Conservation (phyloP, 2,797 vertebrate species). For the Sebastes vulpes region DNA sequence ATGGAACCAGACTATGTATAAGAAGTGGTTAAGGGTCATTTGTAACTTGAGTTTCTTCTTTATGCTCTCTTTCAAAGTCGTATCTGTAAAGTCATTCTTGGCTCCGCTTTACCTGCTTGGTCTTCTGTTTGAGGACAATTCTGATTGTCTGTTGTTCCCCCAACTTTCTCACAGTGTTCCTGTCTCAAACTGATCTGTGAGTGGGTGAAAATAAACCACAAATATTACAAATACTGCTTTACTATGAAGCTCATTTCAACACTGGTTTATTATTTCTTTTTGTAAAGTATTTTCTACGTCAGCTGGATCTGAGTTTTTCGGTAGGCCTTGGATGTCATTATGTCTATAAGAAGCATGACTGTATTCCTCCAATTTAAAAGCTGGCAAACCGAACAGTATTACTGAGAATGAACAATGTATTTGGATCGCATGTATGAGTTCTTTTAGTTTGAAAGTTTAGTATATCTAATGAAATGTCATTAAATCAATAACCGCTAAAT, state of each 20-base stretch:
- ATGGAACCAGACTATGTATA: slow-evolving; percentile 6
- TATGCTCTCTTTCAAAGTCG: not conserved
- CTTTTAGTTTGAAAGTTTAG: slow-evolving; percentile 9
- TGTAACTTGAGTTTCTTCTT: slow-evolving; percentile 30
- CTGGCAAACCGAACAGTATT: slow-evolving; percentile 58
- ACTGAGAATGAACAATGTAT: slow-evolving; percentile 20
- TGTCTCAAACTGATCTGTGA: slow-evolving; percentile 2
- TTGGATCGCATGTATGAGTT: slow-evolving; percentile 47
- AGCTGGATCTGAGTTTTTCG: slow-evolving; percentile 56
- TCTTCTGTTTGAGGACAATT: slow-evolving; percentile 10
- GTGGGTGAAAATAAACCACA: not conserved
- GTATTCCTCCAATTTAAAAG: slow-evolving; percentile 27
- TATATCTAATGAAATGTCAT: slow-evolving; percentile 13
- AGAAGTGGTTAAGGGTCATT: slow-evolving; percentile 28
- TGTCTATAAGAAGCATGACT: slow-evolving; percentile 31
- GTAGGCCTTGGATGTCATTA: slow-evolving; percentile 28
- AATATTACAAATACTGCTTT: slow-evolving; percentile 1
- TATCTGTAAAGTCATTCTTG: slow-evolving; percentile 36
- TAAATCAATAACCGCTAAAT: slow-evolving; percentile 16
- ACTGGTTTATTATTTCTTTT: slow-evolving; percentile 50
- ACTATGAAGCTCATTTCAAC: slow-evolving; percentile 11
- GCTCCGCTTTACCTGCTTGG: slow-evolving; percentile 18
- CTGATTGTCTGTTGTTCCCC: not conserved
- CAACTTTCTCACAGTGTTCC: not conserved
- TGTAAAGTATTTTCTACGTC: slow-evolving; percentile 55